Conservation (phyloP, 2,888 invertebrate genomes). For the Limnephilus marmoratus region DNA sequence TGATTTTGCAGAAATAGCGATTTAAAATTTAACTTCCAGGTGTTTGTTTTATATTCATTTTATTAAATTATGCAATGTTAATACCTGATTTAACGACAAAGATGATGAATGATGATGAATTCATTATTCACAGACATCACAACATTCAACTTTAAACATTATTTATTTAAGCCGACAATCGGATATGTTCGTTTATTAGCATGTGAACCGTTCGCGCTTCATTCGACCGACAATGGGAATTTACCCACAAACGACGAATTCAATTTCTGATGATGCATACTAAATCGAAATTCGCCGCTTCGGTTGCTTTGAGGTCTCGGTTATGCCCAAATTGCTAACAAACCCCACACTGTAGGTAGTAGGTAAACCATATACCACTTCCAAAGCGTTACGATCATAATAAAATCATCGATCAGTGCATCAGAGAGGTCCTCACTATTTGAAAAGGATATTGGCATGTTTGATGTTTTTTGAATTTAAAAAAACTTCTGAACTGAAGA, state of each 20-base stretch:
- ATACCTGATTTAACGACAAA: neutral
- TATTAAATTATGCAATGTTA: neutral
- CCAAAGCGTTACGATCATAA: neutral
- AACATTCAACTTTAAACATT: neutral
- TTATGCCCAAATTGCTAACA: neutral
- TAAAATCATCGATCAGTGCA: neutral
- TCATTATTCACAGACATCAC: neutral
- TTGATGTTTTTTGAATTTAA: no score
- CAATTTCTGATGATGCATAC: conserved; percentile 51
- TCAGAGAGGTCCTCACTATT: no score
- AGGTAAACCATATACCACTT: neutral
- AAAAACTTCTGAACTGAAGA: no score
- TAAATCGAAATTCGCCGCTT: conserved; percentile 54
- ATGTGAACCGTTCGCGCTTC: neutral
- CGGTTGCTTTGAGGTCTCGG: conserved; percentile 35
- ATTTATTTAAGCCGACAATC: neutral
- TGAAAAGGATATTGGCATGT: no score
- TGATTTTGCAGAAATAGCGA: neutral
- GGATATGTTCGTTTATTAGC: neutral
- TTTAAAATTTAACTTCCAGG: neutral
- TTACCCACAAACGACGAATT: conserved; percentile 18
- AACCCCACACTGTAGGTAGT: neutral
- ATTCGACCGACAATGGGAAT: conserved; percentile 1
- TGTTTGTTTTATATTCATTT: neutral
- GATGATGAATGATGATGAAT: neutral